Base-by-base conservation (phyloP, 2,797 vertebrate species). In the Uromys caudimaculatus region DNA sequence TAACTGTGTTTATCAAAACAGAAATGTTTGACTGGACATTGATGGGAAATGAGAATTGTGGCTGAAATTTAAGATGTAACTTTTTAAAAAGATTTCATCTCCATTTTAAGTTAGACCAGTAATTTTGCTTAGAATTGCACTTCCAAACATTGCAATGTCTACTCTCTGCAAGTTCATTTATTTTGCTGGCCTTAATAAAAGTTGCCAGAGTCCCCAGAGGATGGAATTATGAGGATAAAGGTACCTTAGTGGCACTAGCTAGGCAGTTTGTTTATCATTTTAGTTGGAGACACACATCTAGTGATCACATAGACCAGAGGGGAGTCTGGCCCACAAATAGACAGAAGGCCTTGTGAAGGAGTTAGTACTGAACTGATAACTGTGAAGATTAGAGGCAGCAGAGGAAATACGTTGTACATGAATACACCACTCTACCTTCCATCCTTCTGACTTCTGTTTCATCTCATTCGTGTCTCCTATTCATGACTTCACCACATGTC, bases 1-100 rank as follows among this genome's bases (percentile, higher is more conserved):
- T 95, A 97, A 97, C 97, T 96, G 29, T 58, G 84, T 89, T 16
- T 94, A 94, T 97, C 93, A 96, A 98, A 97, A 95, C 69, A 96
- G 92, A 97, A 97, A 96, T 35, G 87, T 90, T 93, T 88, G 76
- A 93, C 71, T 91, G 84, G 75, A 96, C 96, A 35, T 81, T 96
- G 93, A 96, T 93, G 60, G 77, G 29, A 97, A 95, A 29, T 96
- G 27, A 96, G 82, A 91, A 95, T 97, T 73, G 93, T 73, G 38
- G 76, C 91, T 95, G 92, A 94, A 81, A 95, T 76, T 95, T 95
- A 92, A 77, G 86, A 96, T 90, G 35, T 87, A 91, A 17, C 16
- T 96, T 84, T 81, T 96, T 90, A 54, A 77, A 77, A 81, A 58
- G 62, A 41, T 84, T 81, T 35, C 3, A 69, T 90, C 35, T 35